Conservation (phyloP, 2,888 invertebrate genomes). For the Lymantria monacha region DNA sequence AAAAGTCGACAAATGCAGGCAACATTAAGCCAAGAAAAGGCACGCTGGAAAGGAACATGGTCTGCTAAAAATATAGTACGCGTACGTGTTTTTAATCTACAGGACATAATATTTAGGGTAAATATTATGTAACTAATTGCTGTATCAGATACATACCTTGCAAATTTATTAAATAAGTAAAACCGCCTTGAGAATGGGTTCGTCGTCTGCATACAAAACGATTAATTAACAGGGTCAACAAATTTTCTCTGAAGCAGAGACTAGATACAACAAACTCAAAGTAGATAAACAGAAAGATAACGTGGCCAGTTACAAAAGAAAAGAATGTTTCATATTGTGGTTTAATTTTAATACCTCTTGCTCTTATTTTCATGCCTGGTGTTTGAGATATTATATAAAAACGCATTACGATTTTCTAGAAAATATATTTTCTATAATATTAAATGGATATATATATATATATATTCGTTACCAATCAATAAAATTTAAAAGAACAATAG, state of each 20-base stretch:
- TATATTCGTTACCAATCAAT: too few relatives aligned
- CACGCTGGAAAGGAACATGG: too few relatives aligned
- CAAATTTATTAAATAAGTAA: constrained; percentile 42
- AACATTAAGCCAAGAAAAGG: too few relatives aligned
- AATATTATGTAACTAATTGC: constrained; percentile 34
- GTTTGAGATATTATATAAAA: too few relatives aligned
- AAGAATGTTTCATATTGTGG: constrained; percentile 51
- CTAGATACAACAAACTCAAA: constrained; percentile 46
- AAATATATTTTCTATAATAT: too few relatives aligned
- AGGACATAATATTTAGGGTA: not conserved
- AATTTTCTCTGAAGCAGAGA: constrained; percentile 61
- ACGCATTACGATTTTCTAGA: too few relatives aligned
- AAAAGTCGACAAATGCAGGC: too few relatives aligned
- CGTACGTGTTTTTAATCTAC: not conserved
- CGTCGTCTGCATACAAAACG: constrained; percentile 69
- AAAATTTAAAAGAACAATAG: too few relatives aligned
- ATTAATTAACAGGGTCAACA: constrained; percentile 75
- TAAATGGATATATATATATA: too few relatives aligned
- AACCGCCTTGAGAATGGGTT: constrained; percentile 43
- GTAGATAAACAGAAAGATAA: constrained; percentile 53
- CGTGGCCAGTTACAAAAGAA: constrained; percentile 47
- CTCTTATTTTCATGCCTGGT: too few relatives aligned
- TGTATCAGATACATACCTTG: constrained; percentile 19
- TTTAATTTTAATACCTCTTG: constrained; percentile 35
- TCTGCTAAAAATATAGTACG: too few relatives aligned